Conservation (phyloP, 2,113 vertebrate genomes). For the Jacana jacana region DNA sequence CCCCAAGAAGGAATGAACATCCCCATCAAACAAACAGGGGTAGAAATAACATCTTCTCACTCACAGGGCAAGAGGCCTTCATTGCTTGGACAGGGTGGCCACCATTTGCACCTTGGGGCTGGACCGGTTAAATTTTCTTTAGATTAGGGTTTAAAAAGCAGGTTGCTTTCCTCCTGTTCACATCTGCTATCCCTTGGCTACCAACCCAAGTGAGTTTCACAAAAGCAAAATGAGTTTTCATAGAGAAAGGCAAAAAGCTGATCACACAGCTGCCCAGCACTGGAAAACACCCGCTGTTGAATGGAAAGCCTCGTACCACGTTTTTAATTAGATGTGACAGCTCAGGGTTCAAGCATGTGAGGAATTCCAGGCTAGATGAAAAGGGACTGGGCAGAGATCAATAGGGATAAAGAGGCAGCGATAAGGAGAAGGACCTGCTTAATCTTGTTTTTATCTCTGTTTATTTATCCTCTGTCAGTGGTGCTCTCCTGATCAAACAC, state of each 20-base stretch:
- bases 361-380: constrained; percentile 60
- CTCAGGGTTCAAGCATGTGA: constrained; percentile 48
- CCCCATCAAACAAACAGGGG: not conserved
- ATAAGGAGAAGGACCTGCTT: constrained; percentile 65
- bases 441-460: constrained; percentile 70
- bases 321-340: constrained; percentile 67
- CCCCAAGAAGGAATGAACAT: not conserved
- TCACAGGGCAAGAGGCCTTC: not conserved
- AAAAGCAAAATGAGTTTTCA: not conserved
- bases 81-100: not conserved
- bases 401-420: constrained; percentile 45
- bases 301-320: not conserved
- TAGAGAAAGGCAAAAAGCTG: not conserved
- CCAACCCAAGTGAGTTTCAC: not conserved
- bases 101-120: not conserved
- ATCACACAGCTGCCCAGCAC: not conserved
- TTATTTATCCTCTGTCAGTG: constrained; percentile 65
- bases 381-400: constrained; percentile 36
- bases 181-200: not conserved
- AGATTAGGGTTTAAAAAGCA: not conserved
- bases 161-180: not conserved
- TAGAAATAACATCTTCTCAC: not conserved
- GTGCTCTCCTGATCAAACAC: constrained; percentile 60
- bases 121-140: not conserved
- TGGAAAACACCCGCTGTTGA: constrained; percentile 9